phyloP scores from a whole-genome alignment of 2,797 vertebrate genomes.

The Ceryle rudis region DNA sequence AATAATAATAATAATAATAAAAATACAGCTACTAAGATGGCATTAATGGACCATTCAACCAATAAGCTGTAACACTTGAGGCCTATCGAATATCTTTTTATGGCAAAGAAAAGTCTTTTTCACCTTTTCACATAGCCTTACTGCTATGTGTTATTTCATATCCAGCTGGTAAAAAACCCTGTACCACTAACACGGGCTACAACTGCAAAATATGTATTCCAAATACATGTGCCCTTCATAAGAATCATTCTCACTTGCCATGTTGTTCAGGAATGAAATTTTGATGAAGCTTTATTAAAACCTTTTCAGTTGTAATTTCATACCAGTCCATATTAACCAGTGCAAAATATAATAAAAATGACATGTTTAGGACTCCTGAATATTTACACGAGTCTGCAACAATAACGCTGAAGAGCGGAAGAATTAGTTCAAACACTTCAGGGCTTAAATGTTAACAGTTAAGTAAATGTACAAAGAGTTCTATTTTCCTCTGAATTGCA shows the following conservation, averaged over 20 bases:
- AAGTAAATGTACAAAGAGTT: conserved; percentile 8
- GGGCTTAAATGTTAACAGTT: neutral
- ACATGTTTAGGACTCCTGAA: conserved; percentile 2
- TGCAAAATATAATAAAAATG: neutral
- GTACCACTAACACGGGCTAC: neutral
- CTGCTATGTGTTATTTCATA: neutral
- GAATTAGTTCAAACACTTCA: neutral
- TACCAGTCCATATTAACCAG: neutral
- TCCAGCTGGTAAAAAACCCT: neutral
- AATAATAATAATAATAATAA: neutral
- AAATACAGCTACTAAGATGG: neutral
- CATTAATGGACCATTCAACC: neutral
- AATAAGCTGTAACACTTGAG: neutral
- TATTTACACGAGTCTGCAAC: neutral
- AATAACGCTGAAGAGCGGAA: neutral
- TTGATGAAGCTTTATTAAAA: conserved; percentile 6
- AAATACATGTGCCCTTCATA: neutral
- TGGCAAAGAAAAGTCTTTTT: neutral
- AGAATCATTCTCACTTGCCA: neutral
- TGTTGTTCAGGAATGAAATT: neutral
- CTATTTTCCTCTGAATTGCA: conserved; percentile 21
- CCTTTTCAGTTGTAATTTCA: neutral
- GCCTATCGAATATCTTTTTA: neutral
- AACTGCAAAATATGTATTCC: neutral
- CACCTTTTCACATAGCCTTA: neutral